Evolutionary conservation across 2,797 vertebrate genomes (phyloP), one percentile per base, ranked within the genome.

Genomic region (Xiphophorus birchmanni): DNA sequence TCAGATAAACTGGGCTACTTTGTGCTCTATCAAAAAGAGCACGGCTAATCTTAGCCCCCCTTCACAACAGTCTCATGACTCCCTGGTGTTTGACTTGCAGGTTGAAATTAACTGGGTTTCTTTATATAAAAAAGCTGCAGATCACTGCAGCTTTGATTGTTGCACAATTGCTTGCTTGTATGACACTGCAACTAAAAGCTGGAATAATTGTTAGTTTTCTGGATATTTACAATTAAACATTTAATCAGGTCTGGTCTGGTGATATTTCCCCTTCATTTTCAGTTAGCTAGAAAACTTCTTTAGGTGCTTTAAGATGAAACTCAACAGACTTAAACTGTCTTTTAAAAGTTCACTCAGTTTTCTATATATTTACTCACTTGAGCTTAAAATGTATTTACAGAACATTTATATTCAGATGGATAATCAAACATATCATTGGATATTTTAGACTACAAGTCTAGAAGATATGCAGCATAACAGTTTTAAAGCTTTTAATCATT

Each of bases 51-150:
- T 2, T 75, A 13, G 15, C 71, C 48, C 74, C 18, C 4, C 26
- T 56, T 77, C 60, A 69, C 29, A 48, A 35, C 40, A 21, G 73
- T 90, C 86, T 82, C 82, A 74, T 87, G 83, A 88, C 86, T 87
- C 72, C 17, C 47, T 84, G 83, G 23, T 87, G 77, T 79, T 81
- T 73, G 67, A 84, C 74, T 80, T 83, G 76, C 79, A 85, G 87
- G 35, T 83, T 79, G 47, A 78, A 37, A 78, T 73, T 73, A 84
- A 73, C 21, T 5, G 12, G 40, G 44, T 75, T 23, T 21, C n/a
- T 77, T 37, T 71, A 12, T 75, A 0, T 67, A 73, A 65, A 47
- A 60, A 73, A 75, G 6, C 18, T 71, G 10, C 40, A 72, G 45
- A 8, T 71, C 32, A n/a, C 73, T 42, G 58, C 37, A 76, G 52